Conservation (phyloP, 2,113 vertebrate species). For the Megaleporinus macrocephalus region DNA sequence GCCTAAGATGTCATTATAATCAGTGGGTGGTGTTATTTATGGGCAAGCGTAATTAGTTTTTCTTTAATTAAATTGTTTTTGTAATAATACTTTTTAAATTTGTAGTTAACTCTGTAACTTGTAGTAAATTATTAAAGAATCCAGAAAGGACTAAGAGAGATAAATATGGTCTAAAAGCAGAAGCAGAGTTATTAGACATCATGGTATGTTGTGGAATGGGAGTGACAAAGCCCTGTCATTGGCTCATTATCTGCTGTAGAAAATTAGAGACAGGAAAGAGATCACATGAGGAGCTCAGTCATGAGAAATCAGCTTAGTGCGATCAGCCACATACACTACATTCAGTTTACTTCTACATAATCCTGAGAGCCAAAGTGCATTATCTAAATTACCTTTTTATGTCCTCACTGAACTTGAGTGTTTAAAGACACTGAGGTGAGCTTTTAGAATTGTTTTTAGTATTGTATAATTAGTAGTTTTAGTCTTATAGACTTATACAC, state of each 20-base stretch:
- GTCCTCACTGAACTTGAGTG: neutral
- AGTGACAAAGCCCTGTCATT: conserved; percentile 27
- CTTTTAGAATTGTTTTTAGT: neutral
- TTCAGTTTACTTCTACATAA: neutral
- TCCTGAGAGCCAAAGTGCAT: neutral
- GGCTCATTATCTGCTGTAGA: conserved; percentile 25
- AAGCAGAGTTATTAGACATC: neutral
- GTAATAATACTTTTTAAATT: no score
- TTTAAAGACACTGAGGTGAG: neutral
- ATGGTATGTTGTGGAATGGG: neutral
- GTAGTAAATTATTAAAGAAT: no score
- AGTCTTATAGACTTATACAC: neutral
- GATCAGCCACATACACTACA: neutral
- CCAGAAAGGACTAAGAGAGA: no score
- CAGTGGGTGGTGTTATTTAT: neutral
- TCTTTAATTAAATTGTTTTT: no score
- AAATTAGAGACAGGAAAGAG: conserved; percentile 38
- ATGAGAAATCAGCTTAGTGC: conserved; percentile 16
- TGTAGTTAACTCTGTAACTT: no score
- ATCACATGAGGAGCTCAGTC: conserved; percentile 52
- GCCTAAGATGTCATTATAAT: neutral
- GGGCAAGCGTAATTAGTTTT: neutral
- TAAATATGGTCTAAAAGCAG: neutral
- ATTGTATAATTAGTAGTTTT: no score
- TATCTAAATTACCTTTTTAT: neutral